Conservation (phyloP, 2,113 vertebrate species). For the Gyps fulvus region DNA sequence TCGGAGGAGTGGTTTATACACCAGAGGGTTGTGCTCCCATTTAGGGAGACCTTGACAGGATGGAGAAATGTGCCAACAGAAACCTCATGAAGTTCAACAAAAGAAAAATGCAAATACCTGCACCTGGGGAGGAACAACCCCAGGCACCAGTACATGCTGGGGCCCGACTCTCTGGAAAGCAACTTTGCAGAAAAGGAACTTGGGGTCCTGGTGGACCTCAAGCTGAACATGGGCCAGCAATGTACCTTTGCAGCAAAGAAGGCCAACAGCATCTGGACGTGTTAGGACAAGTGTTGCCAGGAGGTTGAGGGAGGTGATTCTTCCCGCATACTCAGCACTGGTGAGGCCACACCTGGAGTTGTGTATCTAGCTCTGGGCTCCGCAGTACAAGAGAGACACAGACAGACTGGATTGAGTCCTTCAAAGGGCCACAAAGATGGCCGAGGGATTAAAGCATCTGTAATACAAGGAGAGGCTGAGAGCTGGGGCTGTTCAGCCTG, state of each 20-base stretch:
- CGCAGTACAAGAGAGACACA: not conserved
- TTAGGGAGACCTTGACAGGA: not conserved
- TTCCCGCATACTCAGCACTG: not conserved
- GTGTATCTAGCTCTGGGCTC: not conserved
- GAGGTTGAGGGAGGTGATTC: not conserved
- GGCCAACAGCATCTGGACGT: not conserved
- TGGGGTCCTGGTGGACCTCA: not conserved
- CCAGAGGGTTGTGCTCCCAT: not conserved
- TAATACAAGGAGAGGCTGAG: not conserved
- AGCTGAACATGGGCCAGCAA: not conserved
- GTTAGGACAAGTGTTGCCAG: not conserved
- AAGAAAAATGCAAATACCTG: not conserved
- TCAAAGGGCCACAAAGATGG: not conserved
- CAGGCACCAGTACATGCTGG: not conserved
- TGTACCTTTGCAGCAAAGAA: not conserved
- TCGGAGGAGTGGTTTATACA: not conserved
- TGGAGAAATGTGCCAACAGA: not conserved
- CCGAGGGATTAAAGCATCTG: not conserved
- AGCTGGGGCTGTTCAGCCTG: not conserved
- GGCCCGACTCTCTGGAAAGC: not conserved
- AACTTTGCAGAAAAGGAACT: not conserved
- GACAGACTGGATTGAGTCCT: not conserved
- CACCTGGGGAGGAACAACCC: not conserved
- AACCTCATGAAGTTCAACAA: not conserved
- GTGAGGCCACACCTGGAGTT: not conserved